Percentiles rank a stretch among this genome's conserved stretches.
phyloP scores from a whole-genome alignment of 2,797 vertebrate species.

The Sphenopsis melanotis region DNA sequence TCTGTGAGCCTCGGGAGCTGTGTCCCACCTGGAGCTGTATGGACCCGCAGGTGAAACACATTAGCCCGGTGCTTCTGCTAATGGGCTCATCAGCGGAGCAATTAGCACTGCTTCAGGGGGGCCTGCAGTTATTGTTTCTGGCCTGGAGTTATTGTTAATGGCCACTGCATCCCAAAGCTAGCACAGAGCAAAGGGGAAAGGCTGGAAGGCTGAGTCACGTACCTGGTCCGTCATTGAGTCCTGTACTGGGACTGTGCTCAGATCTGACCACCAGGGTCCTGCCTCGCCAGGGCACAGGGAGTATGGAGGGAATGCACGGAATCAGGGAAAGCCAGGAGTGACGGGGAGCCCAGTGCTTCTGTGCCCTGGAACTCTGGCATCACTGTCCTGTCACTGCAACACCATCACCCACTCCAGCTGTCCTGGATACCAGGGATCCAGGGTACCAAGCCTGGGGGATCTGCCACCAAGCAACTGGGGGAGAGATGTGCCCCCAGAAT shows the following conservation, averaged over 20 bases:
- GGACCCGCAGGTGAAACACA: not conserved
- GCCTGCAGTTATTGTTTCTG: not conserved
- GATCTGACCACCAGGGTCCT: not conserved
- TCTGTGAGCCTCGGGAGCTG: not conserved
- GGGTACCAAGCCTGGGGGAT: accelerated
- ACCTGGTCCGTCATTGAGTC: not conserved
- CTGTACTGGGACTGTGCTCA: not conserved
- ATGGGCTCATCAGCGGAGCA: not conserved
- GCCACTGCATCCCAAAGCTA: not conserved
- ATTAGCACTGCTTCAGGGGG: not conserved
- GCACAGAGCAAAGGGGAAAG: not conserved
- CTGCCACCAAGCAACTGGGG: not conserved
- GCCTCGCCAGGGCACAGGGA: not conserved
- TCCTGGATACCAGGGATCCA: not conserved
- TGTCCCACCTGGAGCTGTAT: not conserved
- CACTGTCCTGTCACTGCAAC: not conserved
- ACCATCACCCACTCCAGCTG: not conserved
- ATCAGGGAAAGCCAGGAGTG: not conserved
- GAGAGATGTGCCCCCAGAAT: not conserved
- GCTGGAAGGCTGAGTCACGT: not conserved
- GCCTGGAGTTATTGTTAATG: not conserved
- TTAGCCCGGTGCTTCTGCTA: not conserved
- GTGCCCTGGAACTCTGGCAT: not conserved
- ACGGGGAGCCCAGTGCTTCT: not conserved
- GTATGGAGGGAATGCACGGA: not conserved